Evolutionary conservation across 2,888 invertebrate species (phyloP), one percentile per base, ranked within the genome.

Genomic region (Drosophila siamana): DNA sequence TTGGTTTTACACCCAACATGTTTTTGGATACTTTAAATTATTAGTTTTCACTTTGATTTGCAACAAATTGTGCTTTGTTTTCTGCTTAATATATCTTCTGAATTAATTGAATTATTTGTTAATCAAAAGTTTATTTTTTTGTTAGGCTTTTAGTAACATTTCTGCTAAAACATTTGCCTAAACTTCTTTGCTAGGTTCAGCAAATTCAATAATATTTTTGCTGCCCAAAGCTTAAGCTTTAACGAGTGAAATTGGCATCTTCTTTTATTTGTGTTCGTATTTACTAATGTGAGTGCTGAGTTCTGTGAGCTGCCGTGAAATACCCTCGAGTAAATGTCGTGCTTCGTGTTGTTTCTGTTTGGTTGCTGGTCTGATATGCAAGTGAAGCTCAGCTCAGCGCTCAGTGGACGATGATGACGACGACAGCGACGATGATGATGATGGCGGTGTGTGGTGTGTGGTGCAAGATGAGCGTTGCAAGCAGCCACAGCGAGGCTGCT

Each of bases 241-340:
- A 19, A 19, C 19, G 26, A 26, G 26, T 26, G 6, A 26, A 26
- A 26, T 48, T 28, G 7, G 15, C 11, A 48, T 28, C 15, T 19
- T 2, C 19, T 19, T 19, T 19, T 19, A 33, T 36, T 22, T 48
- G n/a, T 33, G 28, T 9, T 19, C 15, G 16, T 9, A 16, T 16
- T 11, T 47, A 16, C 36, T 56, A 16, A 22, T 11, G 13, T 24
- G 9, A n/a, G 33, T 56, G 15, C 26, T 16, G 8, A 7, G 2
- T 15, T 4, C 36, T 36, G 8, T 26, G 24, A 7, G n/a, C 11
- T n/a, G 16, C 16, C 28, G 33, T 40, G 40, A 13, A 28, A 54
- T 54, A 54, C 52, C 52, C 41, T 40, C 41, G 52, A 54, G 52
- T 41, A 54, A 41, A 41, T 41, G 15, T 59, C 38, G 50, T 59